A percentile compares a stretch with the other conserved stretches of the same genome.
These are phyloP conservation scores for Sarcophaga peregrina DNA, from an alignment of 1,140 invertebrate genomes.

Conservation along the genomic window DNA sequence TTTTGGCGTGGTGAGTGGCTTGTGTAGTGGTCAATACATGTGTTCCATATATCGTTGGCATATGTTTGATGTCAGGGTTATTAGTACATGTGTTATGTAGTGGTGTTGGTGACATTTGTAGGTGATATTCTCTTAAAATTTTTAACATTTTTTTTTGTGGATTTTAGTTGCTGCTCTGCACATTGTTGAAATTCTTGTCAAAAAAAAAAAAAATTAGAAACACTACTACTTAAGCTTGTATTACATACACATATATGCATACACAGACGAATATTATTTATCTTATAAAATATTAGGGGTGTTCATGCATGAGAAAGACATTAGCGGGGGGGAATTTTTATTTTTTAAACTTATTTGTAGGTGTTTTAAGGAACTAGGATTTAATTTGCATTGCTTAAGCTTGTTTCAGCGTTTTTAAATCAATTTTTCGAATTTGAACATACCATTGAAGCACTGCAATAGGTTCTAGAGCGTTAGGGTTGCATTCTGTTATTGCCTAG, in stretches of 20 bases:
- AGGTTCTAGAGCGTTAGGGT: no score
- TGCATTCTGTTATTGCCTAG: no score
- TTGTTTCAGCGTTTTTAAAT: no score
- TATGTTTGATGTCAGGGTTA: constrained; percentile 41
- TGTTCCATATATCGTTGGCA: constrained; percentile 11
- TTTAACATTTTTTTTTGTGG: not conserved
- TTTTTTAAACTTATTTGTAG: no score
- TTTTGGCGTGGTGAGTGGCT: constrained; percentile 13
- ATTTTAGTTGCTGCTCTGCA: no score
- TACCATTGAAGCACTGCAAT: no score
- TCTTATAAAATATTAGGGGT: not conserved
- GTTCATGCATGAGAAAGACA: not conserved
- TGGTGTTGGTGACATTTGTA: constrained; percentile 31
- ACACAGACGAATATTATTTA: not conserved
- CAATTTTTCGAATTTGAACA: no score
- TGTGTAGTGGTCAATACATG: not conserved
- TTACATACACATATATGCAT: no score
- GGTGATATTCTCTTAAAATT: constrained; percentile 28
- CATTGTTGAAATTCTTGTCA: no score
- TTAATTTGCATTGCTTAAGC: no score
- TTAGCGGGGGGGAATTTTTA: not conserved
- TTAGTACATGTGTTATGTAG: not conserved
- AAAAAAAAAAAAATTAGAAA: no score
- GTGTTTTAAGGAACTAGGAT: no score
- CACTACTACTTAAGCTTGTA: not conserved